phyloP scores from a whole-genome alignment of 2,888 invertebrate species.

The Bombylius major region DNA sequence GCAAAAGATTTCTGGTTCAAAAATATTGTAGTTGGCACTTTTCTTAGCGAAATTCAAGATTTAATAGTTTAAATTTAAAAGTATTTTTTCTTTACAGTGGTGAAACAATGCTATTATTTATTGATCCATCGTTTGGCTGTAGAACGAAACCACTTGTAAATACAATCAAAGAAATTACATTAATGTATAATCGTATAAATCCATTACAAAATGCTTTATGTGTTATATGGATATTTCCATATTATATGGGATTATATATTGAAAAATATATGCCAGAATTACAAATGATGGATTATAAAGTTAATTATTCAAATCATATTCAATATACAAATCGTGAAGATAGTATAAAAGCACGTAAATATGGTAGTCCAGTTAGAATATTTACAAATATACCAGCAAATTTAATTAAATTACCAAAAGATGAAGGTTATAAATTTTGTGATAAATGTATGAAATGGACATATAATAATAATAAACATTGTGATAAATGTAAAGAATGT shows the following conservation, averaged over 20 bases:
- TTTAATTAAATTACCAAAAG: slow-evolving; percentile 26
- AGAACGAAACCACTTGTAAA: slow-evolving; percentile 67
- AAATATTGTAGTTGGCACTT: too few relatives aligned
- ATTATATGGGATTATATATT: slow-evolving; percentile 74
- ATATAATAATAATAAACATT: slow-evolving; percentile 56
- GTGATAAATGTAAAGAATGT: slow-evolving; percentile 55
- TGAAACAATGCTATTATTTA: slow-evolving; percentile 47
- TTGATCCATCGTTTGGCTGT: slow-evolving; percentile 89
- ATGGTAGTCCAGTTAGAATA: slow-evolving; percentile 74
- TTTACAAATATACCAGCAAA: slow-evolving; percentile 65
- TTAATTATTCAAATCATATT: slow-evolving; percentile 44
- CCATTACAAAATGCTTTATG: slow-evolving; percentile 40
- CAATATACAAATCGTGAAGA: slow-evolving; percentile 36
- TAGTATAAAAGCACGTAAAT: slow-evolving; percentile 45
- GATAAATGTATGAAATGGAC: slow-evolving; percentile 59
- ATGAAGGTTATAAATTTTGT: slow-evolving; percentile 61
- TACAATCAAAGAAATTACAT: slow-evolving; percentile 50
- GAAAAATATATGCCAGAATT: slow-evolving; percentile 52
- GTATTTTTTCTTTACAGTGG: slow-evolving; percentile 28
- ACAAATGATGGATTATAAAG: slow-evolving; percentile 78
- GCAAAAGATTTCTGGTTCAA: too few relatives aligned
- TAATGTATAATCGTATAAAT: slow-evolving; percentile 41
- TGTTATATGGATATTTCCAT: slow-evolving; percentile 75
- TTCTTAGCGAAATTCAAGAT: too few relatives aligned
- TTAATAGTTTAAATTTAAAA: too few relatives aligned